Evolutionary conservation across 37 sponge, comb jelly and placozoan genomes (phyloP).

Genomic region (Agelas oroides): DNA sequence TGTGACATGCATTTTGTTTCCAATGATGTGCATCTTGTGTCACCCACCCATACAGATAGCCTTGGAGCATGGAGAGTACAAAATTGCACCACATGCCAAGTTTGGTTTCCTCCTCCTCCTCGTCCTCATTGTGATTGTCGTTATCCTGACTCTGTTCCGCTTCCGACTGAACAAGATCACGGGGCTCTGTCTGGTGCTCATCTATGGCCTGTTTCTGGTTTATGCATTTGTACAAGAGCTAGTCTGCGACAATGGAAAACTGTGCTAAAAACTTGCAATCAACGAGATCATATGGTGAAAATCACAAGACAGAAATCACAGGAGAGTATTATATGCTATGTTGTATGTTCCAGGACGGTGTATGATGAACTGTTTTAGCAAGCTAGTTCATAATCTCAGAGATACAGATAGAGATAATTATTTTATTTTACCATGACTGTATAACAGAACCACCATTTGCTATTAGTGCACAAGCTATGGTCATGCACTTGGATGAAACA

Average conservation of each 20-base stretch:
- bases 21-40: too few relatives aligned
- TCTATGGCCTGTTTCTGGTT: constrained; percentile 76
- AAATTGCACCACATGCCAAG: constrained; percentile 74
- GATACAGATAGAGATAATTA: too few relatives aligned
- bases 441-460: too few relatives aligned
- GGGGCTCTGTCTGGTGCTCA: constrained; percentile 64
- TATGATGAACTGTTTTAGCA: too few relatives aligned
- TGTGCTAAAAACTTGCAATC: constrained; percentile 25
- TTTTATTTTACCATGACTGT: too few relatives aligned
- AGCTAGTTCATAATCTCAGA: too few relatives aligned
- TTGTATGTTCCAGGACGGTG: too few relatives aligned
- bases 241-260: constrained; percentile 59
- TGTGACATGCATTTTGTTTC: too few relatives aligned
- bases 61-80: constrained; percentile 21
- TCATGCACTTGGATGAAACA: too few relatives aligned
- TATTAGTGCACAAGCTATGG: too few relatives aligned
- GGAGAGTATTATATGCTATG: too few relatives aligned
- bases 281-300: neutral
- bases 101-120: constrained; percentile 83
- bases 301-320: neutral
- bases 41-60: neutral
- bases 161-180: constrained; percentile 80
- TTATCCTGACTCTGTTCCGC: constrained; percentile 48
- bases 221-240: constrained; percentile 67
- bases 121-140: constrained; percentile 67